Percentiles rank a stretch among this genome's conserved stretches.
These are phyloP conservation scores for Tokudaia muenninki DNA, from an alignment of 2,797 vertebrate species.

Conservation along the genomic window DNA sequence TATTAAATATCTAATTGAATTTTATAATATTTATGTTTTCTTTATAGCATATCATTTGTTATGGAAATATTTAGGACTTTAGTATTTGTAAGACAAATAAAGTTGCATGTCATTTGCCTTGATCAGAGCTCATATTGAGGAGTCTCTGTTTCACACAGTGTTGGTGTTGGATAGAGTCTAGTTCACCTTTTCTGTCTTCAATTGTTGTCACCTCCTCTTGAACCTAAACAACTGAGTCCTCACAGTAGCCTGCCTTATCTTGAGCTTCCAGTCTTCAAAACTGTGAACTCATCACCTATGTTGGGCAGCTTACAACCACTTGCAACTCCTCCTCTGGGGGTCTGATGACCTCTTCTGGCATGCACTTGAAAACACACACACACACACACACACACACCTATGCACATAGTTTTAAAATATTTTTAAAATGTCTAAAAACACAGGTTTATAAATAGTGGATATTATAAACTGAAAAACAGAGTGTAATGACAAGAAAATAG, in stretches of 20 bases:
- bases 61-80: slow-evolving; percentile 41
- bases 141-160: not conserved
- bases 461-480: slow-evolving; percentile 42
- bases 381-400: not conserved
- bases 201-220: not conserved
- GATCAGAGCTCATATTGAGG: not conserved
- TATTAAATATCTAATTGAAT: not conserved
- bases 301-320: not conserved
- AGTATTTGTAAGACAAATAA: slow-evolving; percentile 13
- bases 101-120: not conserved
- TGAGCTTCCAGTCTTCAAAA: not conserved
- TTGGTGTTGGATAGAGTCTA: not conserved
- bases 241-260: not conserved
- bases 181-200: not conserved
- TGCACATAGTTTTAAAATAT: not conserved
- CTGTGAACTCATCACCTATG: not conserved
- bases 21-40: slow-evolving; percentile 26
- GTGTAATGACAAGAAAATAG: slow-evolving; percentile 13
- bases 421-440: not conserved
- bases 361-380: not conserved
- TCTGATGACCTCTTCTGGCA: not conserved
- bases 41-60: not conserved
- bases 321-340: not conserved
- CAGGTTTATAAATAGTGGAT: not conserved
- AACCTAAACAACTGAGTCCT: not conserved